These are phyloP conservation scores for Neoseiulus cucumeris DNA, from an alignment of 1,140 invertebrate species.

Conservation along the genomic window DNA sequence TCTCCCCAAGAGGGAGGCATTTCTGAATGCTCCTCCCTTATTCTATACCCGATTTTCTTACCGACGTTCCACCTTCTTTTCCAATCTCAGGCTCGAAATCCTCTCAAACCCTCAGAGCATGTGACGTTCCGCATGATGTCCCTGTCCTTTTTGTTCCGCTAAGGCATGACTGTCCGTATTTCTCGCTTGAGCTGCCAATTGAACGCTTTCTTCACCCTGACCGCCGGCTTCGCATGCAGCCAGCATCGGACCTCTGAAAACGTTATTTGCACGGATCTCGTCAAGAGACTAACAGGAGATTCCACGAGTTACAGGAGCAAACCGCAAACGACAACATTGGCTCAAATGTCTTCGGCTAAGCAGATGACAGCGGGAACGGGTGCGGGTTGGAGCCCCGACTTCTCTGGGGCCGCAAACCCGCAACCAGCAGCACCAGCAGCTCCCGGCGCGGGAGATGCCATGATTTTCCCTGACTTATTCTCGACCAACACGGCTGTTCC, in stretches of 20 bases:
- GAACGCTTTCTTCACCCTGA: neutral
- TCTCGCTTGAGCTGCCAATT: too few relatives aligned
- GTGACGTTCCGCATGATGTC: too few relatives aligned
- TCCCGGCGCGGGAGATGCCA: neutral
- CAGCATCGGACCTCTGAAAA: neutral
- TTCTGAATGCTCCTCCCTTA: neutral
- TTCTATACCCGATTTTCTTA: neutral
- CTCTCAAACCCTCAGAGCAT: too few relatives aligned
- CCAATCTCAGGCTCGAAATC: too few relatives aligned
- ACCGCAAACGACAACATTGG: neutral
- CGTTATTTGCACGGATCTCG: neutral
- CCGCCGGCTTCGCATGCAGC: neutral
- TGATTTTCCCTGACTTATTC: slow-evolving; percentile 7
- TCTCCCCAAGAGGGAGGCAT: neutral
- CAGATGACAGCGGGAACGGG: slow-evolving; percentile 6
- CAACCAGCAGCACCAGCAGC: neutral
- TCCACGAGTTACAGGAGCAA: neutral
- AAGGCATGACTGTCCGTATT: too few relatives aligned
- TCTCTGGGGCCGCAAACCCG: neutral
- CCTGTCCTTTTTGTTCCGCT: too few relatives aligned
- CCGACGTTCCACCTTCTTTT: too few relatives aligned
- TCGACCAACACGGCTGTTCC: neutral
- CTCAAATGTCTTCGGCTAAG: slow-evolving; percentile 8
- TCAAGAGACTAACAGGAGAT: neutral
- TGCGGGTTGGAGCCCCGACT: slow-evolving; percentile 2